Evolutionary conservation across 2,797 vertebrate species (phyloP), one percentile per base, ranked within the genome.

Genomic region (Chelidonichthys spinosus): DNA sequence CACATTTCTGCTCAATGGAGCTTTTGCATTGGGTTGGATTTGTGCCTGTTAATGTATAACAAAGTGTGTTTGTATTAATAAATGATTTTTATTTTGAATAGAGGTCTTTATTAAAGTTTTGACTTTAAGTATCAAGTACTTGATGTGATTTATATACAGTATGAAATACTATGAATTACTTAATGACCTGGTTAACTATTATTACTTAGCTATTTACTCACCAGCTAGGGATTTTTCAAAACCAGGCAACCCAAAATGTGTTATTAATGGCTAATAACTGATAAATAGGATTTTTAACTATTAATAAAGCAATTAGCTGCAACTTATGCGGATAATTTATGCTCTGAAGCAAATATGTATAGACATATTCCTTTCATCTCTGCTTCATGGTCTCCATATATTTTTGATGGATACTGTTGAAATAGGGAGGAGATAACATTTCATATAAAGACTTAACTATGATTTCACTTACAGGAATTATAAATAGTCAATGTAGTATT

Each of bases 71-170:
- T 94, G 84, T 94, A 92, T 87, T 78, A 90, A 93, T 93, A 94
- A 94, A 94, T 84, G 50, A 79, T 83, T 93, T 93, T 94, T 91
- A 92, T 94, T 94, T 94, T 93, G 77, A 92, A 88, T 73, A 76
- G 55, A 72, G 9, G 60, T 72, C 32, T 81, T 56, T 36, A 59
- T 77, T 4, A n/a, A 39, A 14, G 11, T 56, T 72, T 63, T 59
- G 6, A 33, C 33, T 71, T 36, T 2, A 32, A 64, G 1, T n/a
- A 11, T 52, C 4, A 46, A 14, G 5, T 36, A 40, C 61, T 70
- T 62, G 7, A 40, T 36, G 14, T 1, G 6, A 10, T 25, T 17
- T 6, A 32, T 62, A n/a, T 18, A 54, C 56, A 63, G 4, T 60
- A 14, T 5, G 5, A 32, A 53, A 46, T 13, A 32, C 9, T 32